Conservation (phyloP, 2,888 invertebrate species). For the Atethmia centrago region DNA sequence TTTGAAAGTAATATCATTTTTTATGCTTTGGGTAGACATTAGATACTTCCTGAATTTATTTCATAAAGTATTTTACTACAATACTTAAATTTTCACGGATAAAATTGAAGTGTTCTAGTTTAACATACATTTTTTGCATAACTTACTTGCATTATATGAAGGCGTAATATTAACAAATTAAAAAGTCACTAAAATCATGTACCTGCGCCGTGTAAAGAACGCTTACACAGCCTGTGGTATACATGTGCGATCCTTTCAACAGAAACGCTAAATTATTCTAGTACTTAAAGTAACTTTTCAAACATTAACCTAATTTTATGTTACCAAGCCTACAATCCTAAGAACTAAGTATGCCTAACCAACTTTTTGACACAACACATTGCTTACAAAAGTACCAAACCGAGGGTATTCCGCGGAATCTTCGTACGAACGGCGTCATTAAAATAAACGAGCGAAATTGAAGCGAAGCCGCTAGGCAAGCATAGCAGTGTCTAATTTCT, state of each 20-base stretch:
- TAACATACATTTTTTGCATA: no score
- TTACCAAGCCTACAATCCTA: conserved; percentile 14
- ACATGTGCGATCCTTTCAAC: background rate
- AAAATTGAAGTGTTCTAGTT: no score
- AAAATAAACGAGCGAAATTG: conserved; percentile 63
- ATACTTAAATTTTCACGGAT: no score
- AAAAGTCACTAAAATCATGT: no score
- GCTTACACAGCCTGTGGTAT: background rate
- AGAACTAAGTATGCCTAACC: conserved; percentile 35
- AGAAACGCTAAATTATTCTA: conserved; percentile 18
- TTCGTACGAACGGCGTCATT: conserved; percentile 58
- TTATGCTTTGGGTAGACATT: no score
- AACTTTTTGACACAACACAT: conserved; percentile 58
- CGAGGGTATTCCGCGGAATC: conserved; percentile 58
- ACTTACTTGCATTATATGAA: no score
- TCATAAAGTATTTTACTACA: no score
- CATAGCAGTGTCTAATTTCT: conserved; percentile 50
- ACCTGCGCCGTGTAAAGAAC: background rate
- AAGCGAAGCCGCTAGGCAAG: conserved; percentile 50
- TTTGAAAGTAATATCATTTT: no score
- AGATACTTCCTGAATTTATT: no score
- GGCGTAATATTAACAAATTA: no score
- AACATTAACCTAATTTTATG: conserved; percentile 27
- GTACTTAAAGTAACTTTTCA: conserved; percentile 9
- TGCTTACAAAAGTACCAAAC: conserved; percentile 49